Base-by-base conservation (phyloP, 2,888 invertebrate genomes). In the Scelioninae gen. 2 region DNA sequence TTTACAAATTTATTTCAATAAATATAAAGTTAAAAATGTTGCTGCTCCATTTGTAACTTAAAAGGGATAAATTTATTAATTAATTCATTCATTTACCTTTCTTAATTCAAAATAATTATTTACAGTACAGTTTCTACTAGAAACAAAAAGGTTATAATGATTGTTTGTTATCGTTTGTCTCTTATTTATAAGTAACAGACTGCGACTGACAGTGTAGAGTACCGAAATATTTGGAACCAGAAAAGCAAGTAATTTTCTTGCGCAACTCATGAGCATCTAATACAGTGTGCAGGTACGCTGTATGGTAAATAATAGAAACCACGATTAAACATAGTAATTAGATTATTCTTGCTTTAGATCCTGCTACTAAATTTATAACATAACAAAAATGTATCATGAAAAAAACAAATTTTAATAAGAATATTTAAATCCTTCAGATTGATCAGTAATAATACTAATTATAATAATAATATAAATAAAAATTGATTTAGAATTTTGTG, bases 181-280 rank as follows among this genome's bases (percentile, higher is more conserved):
- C 19, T 35, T 35, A 55, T 55, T 50, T 50, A 33, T 50, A 33
- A 31, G 33, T 33, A 18, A 15, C 18, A 55, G 6, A n/a, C n/a
- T n/a, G 28, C 41, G 16, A 41, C 55, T 55, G 25, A 33, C 50
- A 25, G 55, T 16, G 55, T 55, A 55, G 41, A 41, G 55, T 41
- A 41, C 55, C 28, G 28, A 53, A 55, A 35, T 19, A 55, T 55
- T 55, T 55, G 39, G 19, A 28, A 28, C 28, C 28, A 55, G 15
- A 25, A 28, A 35, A 52, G 41, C 41, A 41, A 55, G 39, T 28
- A 35, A 16, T 41, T 41, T 41, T 10, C 22, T 41, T 48, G 53
- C 53, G 53, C 53, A 53, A 37, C 22, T 53, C 37, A 53, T 35
- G 22, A 15, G 53, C 53, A 35, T 35, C 35, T 33, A 19, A 31